Evolutionary conservation across 2,797 vertebrate species (phyloP).

Genomic region (Sebastes nivosus): DNA sequence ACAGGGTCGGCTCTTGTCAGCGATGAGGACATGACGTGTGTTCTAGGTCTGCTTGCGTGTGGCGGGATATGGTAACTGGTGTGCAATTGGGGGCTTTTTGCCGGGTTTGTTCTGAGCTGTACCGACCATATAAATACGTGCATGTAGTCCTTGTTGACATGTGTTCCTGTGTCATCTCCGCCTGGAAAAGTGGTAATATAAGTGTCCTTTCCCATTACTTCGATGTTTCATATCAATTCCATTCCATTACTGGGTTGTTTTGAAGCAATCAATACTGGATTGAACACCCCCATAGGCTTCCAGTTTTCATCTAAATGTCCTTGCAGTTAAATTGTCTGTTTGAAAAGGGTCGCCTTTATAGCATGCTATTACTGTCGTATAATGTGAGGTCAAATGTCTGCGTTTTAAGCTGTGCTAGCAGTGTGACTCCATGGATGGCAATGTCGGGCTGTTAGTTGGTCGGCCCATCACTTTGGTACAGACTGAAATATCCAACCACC

Average conservation of each 20-base stretch:
- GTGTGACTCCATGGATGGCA: neutral
- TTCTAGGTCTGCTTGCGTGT: neutral
- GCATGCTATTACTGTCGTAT: neutral
- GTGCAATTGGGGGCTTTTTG: neutral
- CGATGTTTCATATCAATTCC: constrained; percentile 8
- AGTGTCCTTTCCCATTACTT: constrained; percentile 14
- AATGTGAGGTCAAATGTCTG: neutral
- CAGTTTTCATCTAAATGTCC: constrained; percentile 1
- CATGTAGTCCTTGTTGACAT: neutral
- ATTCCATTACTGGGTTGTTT: constrained; percentile 15
- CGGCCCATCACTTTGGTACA: neutral
- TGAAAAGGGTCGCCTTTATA: neutral
- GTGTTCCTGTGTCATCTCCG: neutral
- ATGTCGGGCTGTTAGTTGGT: neutral
- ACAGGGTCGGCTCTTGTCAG: constrained; percentile 2
- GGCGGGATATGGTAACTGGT: neutral
- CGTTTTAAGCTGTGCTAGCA: neutral
- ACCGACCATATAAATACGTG: neutral
- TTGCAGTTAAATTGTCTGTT: neutral
- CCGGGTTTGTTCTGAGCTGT: neutral
- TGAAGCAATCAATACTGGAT: constrained; percentile 9
- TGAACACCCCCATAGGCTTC: constrained; percentile 3
- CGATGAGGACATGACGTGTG: neutral
- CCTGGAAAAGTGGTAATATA: neutral
- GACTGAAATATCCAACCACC: neutral